Evolutionary conservation across 2,113 vertebrate genomes (phyloP).

Genomic region (Esox niger): DNA sequence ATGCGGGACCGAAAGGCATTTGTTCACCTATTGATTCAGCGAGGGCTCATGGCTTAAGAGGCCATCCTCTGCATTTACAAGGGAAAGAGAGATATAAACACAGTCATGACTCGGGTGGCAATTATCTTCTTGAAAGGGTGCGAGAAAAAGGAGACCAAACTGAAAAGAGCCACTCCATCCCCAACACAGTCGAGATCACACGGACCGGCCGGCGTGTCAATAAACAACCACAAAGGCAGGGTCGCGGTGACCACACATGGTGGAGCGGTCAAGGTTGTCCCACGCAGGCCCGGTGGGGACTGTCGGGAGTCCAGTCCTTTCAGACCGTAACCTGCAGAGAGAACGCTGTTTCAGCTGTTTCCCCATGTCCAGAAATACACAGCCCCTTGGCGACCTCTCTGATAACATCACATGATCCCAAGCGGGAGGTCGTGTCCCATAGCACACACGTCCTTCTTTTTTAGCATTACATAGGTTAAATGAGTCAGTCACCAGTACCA

Average conservation of each 20-base stretch:
- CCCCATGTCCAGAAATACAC: neutral
- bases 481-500: too few relatives aligned
- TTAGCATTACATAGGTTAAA: neutral
- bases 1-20: too few relatives aligned
- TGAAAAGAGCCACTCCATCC: neutral
- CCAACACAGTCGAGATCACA: slow-evolving; percentile 9
- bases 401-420: slow-evolving; percentile 6
- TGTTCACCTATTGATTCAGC: too few relatives aligned
- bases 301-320: slow-evolving; percentile 2
- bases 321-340: neutral
- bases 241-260: neutral
- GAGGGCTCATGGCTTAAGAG: too few relatives aligned
- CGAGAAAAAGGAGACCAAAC: neutral
- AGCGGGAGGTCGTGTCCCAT: neutral
- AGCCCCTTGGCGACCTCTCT: neutral
- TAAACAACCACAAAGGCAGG: slow-evolving; percentile 14
- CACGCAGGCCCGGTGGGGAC: neutral
- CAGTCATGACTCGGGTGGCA: neutral
- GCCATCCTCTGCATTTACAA: too few relatives aligned
- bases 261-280: neutral
- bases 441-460: neutral
- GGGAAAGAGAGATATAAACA: neutral
- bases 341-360: slow-evolving; percentile 12
- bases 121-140: neutral
- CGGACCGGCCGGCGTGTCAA: neutral